Conservation (phyloP, 2,797 vertebrate species). For the Rousettus madagascariensis region DNA sequence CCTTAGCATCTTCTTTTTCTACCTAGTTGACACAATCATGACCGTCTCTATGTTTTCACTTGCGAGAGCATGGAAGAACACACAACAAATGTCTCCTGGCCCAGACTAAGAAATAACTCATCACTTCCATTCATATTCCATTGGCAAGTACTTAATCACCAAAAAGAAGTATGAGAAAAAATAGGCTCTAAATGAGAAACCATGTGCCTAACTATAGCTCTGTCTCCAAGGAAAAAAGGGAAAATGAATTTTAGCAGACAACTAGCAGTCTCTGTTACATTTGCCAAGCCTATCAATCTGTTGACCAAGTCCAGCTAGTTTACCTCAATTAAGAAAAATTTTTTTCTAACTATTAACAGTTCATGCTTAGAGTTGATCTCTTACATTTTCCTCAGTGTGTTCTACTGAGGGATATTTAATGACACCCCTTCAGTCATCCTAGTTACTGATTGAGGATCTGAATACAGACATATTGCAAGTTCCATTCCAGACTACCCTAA, state of each 20-base stretch:
- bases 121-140: neutral
- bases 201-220: neutral
- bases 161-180: neutral
- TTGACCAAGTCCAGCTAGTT: neutral
- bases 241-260: neutral
- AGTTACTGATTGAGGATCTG: conserved; percentile 7
- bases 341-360: neutral
- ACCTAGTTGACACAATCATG: neutral
- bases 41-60: neutral
- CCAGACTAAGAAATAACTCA: neutral
- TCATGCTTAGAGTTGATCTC: neutral
- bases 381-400: neutral
- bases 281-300: neutral
- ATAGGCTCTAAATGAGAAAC: neutral
- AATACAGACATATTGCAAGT: neutral
- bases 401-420: neutral
- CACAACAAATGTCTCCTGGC: neutral
- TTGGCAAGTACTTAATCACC: neutral
- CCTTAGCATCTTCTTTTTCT: neutral
- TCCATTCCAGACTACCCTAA: neutral
- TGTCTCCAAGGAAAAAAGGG: neutral
- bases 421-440: neutral
- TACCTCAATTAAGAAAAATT: neutral
- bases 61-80: neutral
- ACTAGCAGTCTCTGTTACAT: neutral